Evolutionary conservation across 2,797 vertebrate genomes (phyloP).

Genomic region (Pyrocephalus nanus): DNA sequence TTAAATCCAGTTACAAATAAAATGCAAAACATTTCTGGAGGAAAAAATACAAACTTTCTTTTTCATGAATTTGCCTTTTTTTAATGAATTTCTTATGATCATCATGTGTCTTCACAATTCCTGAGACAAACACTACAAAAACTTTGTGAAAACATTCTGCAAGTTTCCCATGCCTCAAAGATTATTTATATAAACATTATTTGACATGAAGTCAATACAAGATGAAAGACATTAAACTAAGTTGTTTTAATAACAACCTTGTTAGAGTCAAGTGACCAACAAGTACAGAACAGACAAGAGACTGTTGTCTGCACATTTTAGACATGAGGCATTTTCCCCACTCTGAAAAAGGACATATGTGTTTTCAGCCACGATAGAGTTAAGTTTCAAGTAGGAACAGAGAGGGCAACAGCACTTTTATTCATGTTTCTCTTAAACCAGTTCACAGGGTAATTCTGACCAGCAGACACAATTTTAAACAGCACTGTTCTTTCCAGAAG

Average conservation of each 20-base stretch:
- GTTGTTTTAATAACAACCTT: conserved; percentile 37
- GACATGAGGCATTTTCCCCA: not conserved
- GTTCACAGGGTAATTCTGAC: not conserved
- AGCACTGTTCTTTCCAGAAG: not conserved
- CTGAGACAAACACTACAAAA: not conserved
- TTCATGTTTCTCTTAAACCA: not conserved
- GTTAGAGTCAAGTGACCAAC: not conserved
- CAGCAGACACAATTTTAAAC: not conserved
- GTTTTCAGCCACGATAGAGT: not conserved
- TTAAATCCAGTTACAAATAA: not conserved
- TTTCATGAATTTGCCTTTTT: not conserved
- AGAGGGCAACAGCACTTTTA: not conserved
- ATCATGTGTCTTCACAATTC: not conserved
- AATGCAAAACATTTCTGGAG: not conserved
- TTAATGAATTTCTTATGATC: not conserved
- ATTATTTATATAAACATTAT: conserved; percentile 12
- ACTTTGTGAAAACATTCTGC: conserved; percentile 10
- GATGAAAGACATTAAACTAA: not conserved
- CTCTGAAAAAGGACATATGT: not conserved
- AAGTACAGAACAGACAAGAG: not conserved
- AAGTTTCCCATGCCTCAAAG: conserved; percentile 14
- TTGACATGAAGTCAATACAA: conserved; percentile 43
- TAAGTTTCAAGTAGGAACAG: conserved; percentile 7
- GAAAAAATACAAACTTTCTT: not conserved
- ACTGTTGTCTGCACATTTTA: conserved; percentile 1